These are phyloP conservation scores for Clamator glandarius DNA, from an alignment of 2,797 vertebrate genomes.

Conservation along the genomic window DNA sequence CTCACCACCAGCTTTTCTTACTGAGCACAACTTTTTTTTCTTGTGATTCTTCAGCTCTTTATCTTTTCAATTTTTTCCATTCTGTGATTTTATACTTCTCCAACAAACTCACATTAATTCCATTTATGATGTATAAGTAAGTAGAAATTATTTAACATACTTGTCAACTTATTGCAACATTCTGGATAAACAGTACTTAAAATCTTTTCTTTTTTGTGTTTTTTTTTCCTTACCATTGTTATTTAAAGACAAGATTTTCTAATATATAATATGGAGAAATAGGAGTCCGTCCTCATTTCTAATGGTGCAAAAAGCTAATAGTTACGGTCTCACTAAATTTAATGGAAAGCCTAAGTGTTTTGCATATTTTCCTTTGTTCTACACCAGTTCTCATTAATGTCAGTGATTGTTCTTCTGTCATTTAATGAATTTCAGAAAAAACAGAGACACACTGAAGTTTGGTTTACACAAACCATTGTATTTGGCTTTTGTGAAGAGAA, in stretches of 20 bases:
- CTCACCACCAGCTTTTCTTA: neutral
- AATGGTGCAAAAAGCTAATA: neutral
- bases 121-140: neutral
- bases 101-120: neutral
- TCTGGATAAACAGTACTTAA: neutral
- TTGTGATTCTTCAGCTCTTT: neutral
- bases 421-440: constrained; percentile 30
- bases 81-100: neutral
- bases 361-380: neutral
- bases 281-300: neutral
- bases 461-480: neutral
- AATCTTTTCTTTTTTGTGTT: neutral
- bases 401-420: neutral
- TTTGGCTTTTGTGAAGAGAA: neutral
- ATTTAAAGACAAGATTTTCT: constrained; percentile 3
- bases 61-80: neutral
- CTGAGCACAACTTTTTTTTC: neutral
- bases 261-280: neutral
- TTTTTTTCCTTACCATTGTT: neutral
- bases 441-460: neutral
- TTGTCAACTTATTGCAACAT: neutral
- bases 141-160: neutral
- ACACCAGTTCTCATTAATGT: neutral
- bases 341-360: neutral
- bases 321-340: neutral